Base-by-base conservation (phyloP, 2,797 vertebrate species). In the Phrynocephalus guinanensis region DNA sequence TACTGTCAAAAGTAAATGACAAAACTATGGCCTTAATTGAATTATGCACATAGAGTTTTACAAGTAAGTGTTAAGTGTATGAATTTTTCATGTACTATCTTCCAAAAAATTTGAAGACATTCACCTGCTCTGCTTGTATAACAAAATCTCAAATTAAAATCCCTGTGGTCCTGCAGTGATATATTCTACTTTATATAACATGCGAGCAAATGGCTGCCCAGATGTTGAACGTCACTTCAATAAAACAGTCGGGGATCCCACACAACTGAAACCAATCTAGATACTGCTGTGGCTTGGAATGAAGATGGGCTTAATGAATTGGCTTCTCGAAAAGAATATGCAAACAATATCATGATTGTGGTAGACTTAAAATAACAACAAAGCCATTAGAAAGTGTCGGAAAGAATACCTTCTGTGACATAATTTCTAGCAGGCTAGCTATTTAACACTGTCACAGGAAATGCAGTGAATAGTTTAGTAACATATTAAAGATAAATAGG, bases 101-200 rank as follows among this genome's bases (percentile, higher is more conserved):
- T n/a, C 76, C 66, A 79, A 71, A 33, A 77, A 70, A 72, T 87
- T 66, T 28, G 72, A 89, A 52, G 78, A 86, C 44, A 75, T 83
- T 91, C 90, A 48, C 48, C 90, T n/a, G 44, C 86, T 82, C 28
- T 24, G 16, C 28, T 85, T 82, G 87, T 93, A 76, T 93, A 80
- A 88, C 90, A 94, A 90, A 92, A 91, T 79, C 38, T 48, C 50
- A 56, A n/a, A 38, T 83, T 60, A 67, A n/a, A 75, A 78, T 7
- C 18, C 10, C 30, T 20, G 22, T 75, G 70, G 18, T 82, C 44
- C 38, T 75, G 30, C 22, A 38, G 48, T 78, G n/a, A 78, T 0
- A 8, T 85, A n/a, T 33, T 83, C n/a, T 75, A 13, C 50, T 75
- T 75, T 38, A 0, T 83, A 50, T 87, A 60, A 79, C 8, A 75